phyloP scores from a whole-genome alignment of 2,797 vertebrate genomes.

The Semotilus atromaculatus region DNA sequence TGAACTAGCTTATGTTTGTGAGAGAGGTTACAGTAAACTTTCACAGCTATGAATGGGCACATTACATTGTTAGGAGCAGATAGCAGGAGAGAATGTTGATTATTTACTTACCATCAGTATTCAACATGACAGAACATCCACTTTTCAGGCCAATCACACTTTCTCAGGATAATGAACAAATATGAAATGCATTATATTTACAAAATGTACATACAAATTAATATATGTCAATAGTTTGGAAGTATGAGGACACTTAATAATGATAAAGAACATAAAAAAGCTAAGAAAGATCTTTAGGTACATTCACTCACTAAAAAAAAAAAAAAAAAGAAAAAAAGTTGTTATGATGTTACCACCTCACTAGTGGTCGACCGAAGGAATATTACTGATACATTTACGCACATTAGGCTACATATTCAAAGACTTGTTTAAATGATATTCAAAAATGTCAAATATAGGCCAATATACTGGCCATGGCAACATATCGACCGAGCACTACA shows the following conservation, averaged over 20 bases:
- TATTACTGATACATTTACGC: neutral
- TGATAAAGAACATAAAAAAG: neutral
- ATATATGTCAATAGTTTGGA: too few relatives aligned
- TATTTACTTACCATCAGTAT: constrained; percentile 44
- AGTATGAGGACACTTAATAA: too few relatives aligned
- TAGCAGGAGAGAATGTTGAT: constrained; percentile 34
- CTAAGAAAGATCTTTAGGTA: neutral
- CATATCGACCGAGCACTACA: neutral
- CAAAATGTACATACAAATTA: neutral
- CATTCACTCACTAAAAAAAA: neutral
- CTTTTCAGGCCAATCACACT: neutral
- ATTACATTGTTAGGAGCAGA: constrained; percentile 53
- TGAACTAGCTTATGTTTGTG: neutral
- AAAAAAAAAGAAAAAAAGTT: too few relatives aligned
- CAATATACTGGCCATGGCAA: neutral
- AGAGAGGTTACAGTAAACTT: constrained; percentile 55
- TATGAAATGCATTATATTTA: neutral
- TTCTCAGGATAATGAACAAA: neutral
- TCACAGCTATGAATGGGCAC: constrained; percentile 41
- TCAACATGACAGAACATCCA: neutral
- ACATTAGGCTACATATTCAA: neutral
- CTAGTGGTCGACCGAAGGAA: neutral
- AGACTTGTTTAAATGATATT: neutral
- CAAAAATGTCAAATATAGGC: neutral
- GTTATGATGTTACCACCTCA: fast-evolving